phyloP scores from a whole-genome alignment of 2,888 invertebrate species.

The Polydrusus cervinus region DNA sequence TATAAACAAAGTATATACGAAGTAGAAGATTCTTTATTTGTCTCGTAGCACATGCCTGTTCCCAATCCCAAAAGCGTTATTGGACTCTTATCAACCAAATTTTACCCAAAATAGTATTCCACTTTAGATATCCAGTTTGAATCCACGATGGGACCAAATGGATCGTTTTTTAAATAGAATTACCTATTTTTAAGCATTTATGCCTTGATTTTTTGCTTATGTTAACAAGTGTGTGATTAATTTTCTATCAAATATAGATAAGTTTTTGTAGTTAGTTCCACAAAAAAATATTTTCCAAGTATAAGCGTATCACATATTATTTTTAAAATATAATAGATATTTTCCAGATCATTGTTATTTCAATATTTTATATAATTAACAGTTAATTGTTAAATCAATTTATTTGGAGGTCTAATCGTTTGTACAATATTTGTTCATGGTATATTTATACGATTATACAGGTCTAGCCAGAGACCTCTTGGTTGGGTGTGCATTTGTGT shows the following conservation, averaged over 20 bases:
- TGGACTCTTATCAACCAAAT: too few relatives aligned
- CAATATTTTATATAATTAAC: background rate
- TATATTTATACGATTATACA: background rate
- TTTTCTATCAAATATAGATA: background rate
- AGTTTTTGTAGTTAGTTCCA: background rate
- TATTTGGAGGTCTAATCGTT: background rate
- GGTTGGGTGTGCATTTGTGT: too few relatives aligned
- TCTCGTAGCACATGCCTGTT: too few relatives aligned
- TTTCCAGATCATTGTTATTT: too few relatives aligned
- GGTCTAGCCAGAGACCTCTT: background rate
- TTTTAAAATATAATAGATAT: too few relatives aligned
- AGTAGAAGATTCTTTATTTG: too few relatives aligned
- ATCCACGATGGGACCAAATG: conserved; percentile 16
- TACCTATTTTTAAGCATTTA: conserved; percentile 8
- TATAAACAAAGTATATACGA: too few relatives aligned
- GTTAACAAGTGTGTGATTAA: conserved; percentile 17
- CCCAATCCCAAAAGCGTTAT: too few relatives aligned
- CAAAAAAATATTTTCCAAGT: too few relatives aligned
- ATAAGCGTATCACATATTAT: too few relatives aligned
- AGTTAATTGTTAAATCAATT: conserved; percentile 1
- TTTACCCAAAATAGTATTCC: too few relatives aligned
- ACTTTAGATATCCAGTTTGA: background rate
- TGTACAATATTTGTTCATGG: background rate
- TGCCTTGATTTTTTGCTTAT: conserved; percentile 17
- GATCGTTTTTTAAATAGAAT: conserved; percentile 10